These are phyloP conservation scores for Rhinoraja longicauda DNA, from an alignment of 2,797 vertebrate species.

Conservation along the genomic window DNA sequence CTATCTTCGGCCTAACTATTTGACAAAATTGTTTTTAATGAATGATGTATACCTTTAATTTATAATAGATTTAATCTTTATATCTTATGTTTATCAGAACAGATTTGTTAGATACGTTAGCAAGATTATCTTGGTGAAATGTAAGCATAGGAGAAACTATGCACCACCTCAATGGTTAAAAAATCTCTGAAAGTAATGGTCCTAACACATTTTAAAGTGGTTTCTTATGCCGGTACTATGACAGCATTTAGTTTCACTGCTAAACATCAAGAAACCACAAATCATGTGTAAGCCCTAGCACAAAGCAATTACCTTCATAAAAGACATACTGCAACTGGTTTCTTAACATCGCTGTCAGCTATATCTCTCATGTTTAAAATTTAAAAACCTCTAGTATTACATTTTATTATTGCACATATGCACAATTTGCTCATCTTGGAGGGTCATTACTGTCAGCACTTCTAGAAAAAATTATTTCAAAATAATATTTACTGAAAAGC, in stretches of 20 bases:
- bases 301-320: background rate
- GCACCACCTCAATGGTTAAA: background rate
- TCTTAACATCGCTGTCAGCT: background rate
- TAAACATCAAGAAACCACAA: background rate
- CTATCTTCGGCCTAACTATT: background rate
- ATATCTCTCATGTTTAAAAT: background rate
- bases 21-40: background rate
- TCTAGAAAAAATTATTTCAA: background rate
- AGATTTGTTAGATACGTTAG: background rate
- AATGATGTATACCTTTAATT: no score
- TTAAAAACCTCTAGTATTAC: background rate
- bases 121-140: slow-evolving; percentile 1
- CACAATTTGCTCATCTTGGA: background rate
- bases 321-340: background rate
- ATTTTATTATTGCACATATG: background rate
- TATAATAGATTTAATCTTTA: background rate
- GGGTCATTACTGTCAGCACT: background rate
- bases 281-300: background rate
- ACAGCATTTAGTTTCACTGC: background rate
- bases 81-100: background rate
- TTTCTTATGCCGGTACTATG: background rate
- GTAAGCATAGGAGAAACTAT: background rate
- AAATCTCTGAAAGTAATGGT: background rate
- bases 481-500: background rate
- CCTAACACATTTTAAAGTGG: background rate